Evolutionary conservation across 2,888 invertebrate species (phyloP).

Genomic region (Isoperla grammatica): DNA sequence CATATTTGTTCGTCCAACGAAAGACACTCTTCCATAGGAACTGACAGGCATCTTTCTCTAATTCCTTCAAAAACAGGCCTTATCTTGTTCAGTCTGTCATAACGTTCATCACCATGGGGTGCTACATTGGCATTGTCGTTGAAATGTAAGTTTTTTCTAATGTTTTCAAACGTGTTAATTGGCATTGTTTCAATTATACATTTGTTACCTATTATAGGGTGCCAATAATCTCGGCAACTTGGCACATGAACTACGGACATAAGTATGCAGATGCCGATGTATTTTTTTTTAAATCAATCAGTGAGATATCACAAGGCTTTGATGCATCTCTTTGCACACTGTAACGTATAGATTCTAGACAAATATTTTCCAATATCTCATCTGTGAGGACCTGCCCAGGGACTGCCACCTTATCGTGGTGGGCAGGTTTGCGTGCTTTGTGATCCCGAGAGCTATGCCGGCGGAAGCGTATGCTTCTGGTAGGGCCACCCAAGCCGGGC

Average conservation of each 20-base stretch:
- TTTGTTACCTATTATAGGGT: not conserved
- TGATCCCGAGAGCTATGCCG: too few species aligned
- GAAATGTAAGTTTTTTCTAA: conserved; percentile 32
- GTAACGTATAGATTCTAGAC: too few species aligned
- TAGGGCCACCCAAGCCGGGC: too few species aligned
- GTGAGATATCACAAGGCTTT: too few species aligned
- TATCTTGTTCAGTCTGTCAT: conserved; percentile 33
- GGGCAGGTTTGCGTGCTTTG: too few species aligned
- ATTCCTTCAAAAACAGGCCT: conserved; percentile 31
- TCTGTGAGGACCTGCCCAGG: too few species aligned
- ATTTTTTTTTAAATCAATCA: too few species aligned
- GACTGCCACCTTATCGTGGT: too few species aligned
- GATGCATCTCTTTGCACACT: too few species aligned
- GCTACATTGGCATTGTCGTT: conserved; percentile 31
- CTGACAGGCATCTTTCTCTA: conserved; percentile 25
- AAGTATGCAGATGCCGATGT: too few species aligned
- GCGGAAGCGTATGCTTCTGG: too few species aligned
- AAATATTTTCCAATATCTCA: too few species aligned
- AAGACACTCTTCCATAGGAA: conserved; percentile 32
- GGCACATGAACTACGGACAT: not conserved
- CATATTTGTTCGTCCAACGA: conserved; percentile 37
- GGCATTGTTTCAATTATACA: not conserved
- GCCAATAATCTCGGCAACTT: not conserved
- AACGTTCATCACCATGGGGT: conserved; percentile 20
- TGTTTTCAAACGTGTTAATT: conserved; percentile 27